Base-by-base conservation (phyloP, 2,888 invertebrate genomes). In the Perizoma affinitatum region DNA sequence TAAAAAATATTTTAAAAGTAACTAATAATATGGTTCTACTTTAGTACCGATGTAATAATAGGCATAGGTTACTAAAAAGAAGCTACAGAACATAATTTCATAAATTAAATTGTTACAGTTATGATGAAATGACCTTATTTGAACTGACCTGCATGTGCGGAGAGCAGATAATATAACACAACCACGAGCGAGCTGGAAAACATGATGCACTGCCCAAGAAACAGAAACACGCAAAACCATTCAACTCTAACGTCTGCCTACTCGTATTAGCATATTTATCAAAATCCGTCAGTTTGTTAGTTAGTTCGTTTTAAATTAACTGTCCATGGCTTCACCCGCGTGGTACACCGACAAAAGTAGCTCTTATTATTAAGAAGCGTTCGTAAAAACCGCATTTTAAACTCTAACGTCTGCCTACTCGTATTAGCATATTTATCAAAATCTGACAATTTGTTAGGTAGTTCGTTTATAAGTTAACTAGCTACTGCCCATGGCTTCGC, bases 141-240 rank as follows among this genome's bases (percentile, higher is more conserved):
- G 1, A 1, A 46, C 46, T 9, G 8, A 46, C 10, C n/a, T 10
- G n/a, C 51, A 4, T 33, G n/a, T 35, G 47, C 6, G 8, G 34
- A 46, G 9, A 34, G 5, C 46, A 46, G 22, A 3, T 22, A 5
- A 46, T 35, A 46, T 35, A 46, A 46, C 46, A 46, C 46, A 35
- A 34, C 44, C 44, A 7, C n/a, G 6, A 35, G 34, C 9, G 8
- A n/a, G 34, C 5, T 46, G n/a, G 35, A n/a, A 5, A 9, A 34
- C 46, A 35, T 46, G 46, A 46, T 46, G 34, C 45, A 50, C 49
- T 54, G 22, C 10, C 34, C 38, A 33, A 45, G 8, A 11, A 54
- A 35, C 5, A 10, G 3, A 44, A 45, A 45, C 36, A 54, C 45
- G 40, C 35, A 34, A 40, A 33, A 38, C 8, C n/a, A 9, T 48